Evolutionary conservation across 2,888 invertebrate species (phyloP).

Genomic region (Saturnia japonica): DNA sequence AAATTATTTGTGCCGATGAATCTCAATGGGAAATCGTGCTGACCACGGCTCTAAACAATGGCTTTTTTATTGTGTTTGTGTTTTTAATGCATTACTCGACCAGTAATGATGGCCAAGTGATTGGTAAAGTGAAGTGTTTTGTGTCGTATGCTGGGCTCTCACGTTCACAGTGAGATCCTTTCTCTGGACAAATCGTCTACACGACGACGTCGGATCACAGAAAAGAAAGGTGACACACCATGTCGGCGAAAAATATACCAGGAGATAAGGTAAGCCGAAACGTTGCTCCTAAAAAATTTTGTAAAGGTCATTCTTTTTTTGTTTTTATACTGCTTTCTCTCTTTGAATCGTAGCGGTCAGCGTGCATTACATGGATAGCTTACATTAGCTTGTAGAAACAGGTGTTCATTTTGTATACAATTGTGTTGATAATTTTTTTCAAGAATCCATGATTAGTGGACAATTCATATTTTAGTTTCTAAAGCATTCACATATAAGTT

Average conservation of each 20-base stretch:
- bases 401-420: slow-evolving; percentile 14
- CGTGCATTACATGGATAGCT: slow-evolving; percentile 29
- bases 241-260: slow-evolving; percentile 91
- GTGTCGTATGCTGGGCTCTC: slow-evolving; percentile 80
- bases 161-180: slow-evolving; percentile 77
- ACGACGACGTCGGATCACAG: slow-evolving; percentile 75
- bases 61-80: slow-evolving; percentile 78
- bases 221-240: slow-evolving; percentile 78
- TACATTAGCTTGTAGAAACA: slow-evolving; percentile 20
- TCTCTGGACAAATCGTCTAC: slow-evolving; percentile 78
- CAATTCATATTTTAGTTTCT: not conserved
- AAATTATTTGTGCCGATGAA: slow-evolving; percentile 79
- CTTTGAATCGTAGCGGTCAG: slow-evolving; percentile 40
- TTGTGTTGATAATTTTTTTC: slow-evolving; percentile 21
- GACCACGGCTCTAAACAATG: slow-evolving; percentile 77
- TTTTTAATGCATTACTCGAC: slow-evolving; percentile 75
- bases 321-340: slow-evolving; percentile 72
- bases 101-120: slow-evolving; percentile 81
- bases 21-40: slow-evolving; percentile 81
- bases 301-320: slow-evolving; percentile 71
- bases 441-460: not conserved
- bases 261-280: slow-evolving; percentile 88
- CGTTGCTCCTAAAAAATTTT: slow-evolving; percentile 38
- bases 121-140: slow-evolving; percentile 78
- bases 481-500: not conserved